Percentiles rank a stretch among this genome's conserved stretches.
phyloP scores from a whole-genome alignment of 2,888 invertebrate species.

The Polydrusus tereticollis region DNA sequence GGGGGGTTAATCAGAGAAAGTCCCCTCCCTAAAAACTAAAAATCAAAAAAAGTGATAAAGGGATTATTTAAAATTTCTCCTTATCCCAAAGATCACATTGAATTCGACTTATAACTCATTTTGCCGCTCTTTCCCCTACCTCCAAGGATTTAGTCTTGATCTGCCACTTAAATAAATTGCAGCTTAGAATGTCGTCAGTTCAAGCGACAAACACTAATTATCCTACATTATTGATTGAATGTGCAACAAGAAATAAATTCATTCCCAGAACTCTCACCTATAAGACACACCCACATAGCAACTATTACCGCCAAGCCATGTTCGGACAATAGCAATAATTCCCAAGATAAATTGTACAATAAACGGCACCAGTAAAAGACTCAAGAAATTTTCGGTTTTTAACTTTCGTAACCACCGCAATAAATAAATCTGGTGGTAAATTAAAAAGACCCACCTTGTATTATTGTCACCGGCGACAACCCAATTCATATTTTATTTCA shows the following conservation, averaged over 20 bases:
- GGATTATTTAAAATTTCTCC: no score
- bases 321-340: constrained; percentile 3
- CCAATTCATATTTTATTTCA: constrained; percentile 18
- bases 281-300: constrained; percentile 1
- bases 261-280: constrained; percentile 6
- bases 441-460: constrained; percentile 16
- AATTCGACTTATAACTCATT: no score
- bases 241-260: constrained; percentile 1
- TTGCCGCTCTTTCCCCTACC: no score
- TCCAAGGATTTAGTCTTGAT: no score
- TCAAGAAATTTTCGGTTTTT: background rate
- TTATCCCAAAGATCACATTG: no score
- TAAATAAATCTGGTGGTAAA: constrained; percentile 16
- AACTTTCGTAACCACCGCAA: background rate
- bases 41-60: no score
- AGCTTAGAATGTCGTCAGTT: no score
- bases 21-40: no score
- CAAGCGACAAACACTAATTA: background rate
- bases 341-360: constrained; percentile 6
- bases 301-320: constrained; percentile 1
- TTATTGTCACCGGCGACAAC: constrained; percentile 6
- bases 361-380: constrained; percentile 2
- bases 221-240: background rate
- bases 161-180: no score
- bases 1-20: no score